Evolutionary conservation across 1,140 invertebrate species (phyloP).

Genomic region (Drosophila melanica): DNA sequence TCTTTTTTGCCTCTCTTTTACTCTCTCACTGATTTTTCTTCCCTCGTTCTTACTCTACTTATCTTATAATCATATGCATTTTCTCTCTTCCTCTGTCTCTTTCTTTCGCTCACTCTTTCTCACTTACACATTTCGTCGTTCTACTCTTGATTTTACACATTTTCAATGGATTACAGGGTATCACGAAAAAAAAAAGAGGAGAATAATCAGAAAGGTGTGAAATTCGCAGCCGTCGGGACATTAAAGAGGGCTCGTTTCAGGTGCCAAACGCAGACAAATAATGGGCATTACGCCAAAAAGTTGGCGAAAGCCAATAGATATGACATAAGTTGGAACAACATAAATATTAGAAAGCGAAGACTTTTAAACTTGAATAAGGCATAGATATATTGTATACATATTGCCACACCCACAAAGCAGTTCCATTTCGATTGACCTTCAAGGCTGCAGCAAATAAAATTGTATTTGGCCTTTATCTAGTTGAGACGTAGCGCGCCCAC

Average conservation of each 20-base stretch:
- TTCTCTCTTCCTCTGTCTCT: no score
- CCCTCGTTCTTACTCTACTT: no score
- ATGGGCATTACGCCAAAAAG: neutral
- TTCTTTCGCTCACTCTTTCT: no score
- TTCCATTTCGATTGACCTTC: neutral
- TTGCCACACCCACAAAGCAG: constrained; percentile 2
- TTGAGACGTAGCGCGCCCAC: neutral
- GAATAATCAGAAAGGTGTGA: constrained; percentile 8
- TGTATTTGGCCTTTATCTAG: constrained; percentile 39
- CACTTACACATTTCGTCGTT: no score
- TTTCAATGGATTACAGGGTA: no score
- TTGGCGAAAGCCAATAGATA: neutral
- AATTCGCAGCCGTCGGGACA: constrained; percentile 12
- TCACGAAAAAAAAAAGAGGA: constrained; percentile 7
- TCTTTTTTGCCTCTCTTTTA: no score
- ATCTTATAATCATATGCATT: no score
- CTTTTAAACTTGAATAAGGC: constrained; percentile 6
- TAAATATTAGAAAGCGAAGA: neutral
- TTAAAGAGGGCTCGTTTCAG: constrained; percentile 5
- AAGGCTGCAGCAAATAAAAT: constrained; percentile 36
- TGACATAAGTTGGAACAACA: neutral
- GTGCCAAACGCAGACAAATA: constrained; percentile 5
- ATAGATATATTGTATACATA: neutral
- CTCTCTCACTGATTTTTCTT: no score
- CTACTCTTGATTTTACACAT: no score